A percentile compares a stretch with the other conserved stretches of the same genome.
These are phyloP conservation scores for Trichopoda pennipes DNA, from an alignment of 2,888 invertebrate species.

Conservation along the genomic window DNA sequence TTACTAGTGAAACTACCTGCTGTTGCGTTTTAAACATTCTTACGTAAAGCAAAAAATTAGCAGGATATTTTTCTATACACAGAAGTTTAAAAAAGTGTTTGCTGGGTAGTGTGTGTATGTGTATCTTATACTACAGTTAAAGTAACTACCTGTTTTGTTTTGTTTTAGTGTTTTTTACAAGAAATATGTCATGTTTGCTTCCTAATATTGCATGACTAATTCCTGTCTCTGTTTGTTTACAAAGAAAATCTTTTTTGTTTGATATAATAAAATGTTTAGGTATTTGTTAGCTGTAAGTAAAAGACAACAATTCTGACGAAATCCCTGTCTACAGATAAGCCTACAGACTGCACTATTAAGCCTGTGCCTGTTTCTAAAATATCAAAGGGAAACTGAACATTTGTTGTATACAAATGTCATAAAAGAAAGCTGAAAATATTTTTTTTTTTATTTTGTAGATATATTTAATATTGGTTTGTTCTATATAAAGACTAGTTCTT, in stretches of 20 bases:
- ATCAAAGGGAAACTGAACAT: conserved; percentile 65
- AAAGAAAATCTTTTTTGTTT: conserved; percentile 20
- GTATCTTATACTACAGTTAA: neutral
- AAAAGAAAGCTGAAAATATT: conserved; percentile 69
- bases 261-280: conserved; percentile 49
- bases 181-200: conserved; percentile 54
- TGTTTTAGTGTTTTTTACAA: conserved; percentile 12
- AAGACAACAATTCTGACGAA: conserved; percentile 60
- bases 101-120: neutral
- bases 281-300: conserved; percentile 40
- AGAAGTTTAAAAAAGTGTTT: neutral
- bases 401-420: conserved; percentile 70
- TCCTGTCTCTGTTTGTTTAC: neutral
- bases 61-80: conserved; percentile 16
- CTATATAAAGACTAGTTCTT: conserved; percentile 58
- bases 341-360: conserved; percentile 46
- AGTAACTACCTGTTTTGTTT: conserved; percentile 35
- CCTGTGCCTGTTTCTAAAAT: conserved; percentile 39
- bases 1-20: too few species aligned
- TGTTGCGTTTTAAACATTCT: too few species aligned
- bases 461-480: conserved; percentile 24
- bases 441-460: conserved; percentile 13
- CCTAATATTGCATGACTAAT: conserved; percentile 61
- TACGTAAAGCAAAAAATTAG: too few species aligned
- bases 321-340: conserved; percentile 66